Evolutionary conservation across 1,140 invertebrate species (phyloP).

Genomic region (Saccostrea echinata): DNA sequence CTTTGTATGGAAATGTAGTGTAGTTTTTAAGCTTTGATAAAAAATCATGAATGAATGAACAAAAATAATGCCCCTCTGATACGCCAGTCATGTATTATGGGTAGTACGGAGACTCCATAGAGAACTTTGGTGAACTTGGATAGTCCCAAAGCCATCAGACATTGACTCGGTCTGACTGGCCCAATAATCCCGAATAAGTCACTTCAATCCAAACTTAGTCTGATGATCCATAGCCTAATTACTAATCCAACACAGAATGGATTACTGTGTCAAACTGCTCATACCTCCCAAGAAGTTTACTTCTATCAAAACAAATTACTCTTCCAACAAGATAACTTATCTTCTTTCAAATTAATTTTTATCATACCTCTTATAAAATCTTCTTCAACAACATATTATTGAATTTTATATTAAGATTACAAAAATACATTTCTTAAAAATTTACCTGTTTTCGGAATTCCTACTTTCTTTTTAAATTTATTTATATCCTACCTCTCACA

Average conservation of each 20-base stretch:
- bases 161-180: not conserved
- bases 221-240: not conserved
- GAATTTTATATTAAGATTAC: too few species aligned
- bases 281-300: too few species aligned
- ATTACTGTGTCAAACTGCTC: not conserved
- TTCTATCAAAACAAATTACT: too few species aligned
- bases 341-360: too few species aligned
- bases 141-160: not conserved
- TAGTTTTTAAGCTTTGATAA: constrained; percentile 14
- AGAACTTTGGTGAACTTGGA: not conserved
- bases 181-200: not conserved
- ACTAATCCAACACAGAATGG: not conserved
- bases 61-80: constrained; percentile 1
- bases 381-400: too few species aligned
- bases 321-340: too few species aligned
- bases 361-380: too few species aligned
- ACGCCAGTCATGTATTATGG: not conserved
- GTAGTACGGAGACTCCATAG: not conserved
- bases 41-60: constrained; percentile 17
- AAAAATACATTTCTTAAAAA: too few species aligned
- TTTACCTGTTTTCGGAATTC: too few species aligned
- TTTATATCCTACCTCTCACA: not conserved
- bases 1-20: not conserved
- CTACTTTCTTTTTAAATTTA: not conserved
- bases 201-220: not conserved